phyloP scores from a whole-genome alignment of 2,797 vertebrate genomes.

The Acipenser ruthenus region DNA sequence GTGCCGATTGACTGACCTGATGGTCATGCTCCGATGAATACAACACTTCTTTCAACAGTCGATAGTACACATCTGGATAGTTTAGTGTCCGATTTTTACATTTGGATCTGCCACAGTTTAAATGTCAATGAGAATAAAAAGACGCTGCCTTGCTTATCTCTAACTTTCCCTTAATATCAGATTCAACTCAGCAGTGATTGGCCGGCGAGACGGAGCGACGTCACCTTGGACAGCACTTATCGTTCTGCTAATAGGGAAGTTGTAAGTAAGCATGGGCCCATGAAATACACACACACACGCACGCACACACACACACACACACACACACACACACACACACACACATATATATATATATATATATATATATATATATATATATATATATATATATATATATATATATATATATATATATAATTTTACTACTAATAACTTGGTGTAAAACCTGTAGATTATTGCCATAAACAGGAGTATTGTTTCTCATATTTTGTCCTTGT shows the following conservation, averaged over 20 bases:
- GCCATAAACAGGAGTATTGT: no score
- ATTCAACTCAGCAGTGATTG: conserved; percentile 76
- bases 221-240: conserved; percentile 69
- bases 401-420: not conserved
- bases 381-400: conserved; percentile 2
- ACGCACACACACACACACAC: not conserved
- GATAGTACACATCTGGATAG: conserved; percentile 46
- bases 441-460: no score
- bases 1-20: conserved; percentile 46
- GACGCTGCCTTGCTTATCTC: conserved; percentile 70
- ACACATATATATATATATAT: conserved; percentile 1
- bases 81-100: conserved; percentile 58
- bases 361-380: not conserved
- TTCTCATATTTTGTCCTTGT: no score
- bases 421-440: not conserved
- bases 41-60: conserved; percentile 43
- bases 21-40: conserved; percentile 47
- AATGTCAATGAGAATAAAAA: conserved; percentile 83
- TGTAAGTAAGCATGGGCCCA: not conserved
- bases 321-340: not conserved
- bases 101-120: conserved; percentile 78
- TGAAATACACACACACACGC: conserved; percentile 1
- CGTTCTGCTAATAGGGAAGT: conserved; percentile 40
- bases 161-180: conserved; percentile 90
- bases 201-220: conserved; percentile 70